Conservation (phyloP, 1,140 invertebrate genomes). For the Geopemphigus sp. region DNA sequence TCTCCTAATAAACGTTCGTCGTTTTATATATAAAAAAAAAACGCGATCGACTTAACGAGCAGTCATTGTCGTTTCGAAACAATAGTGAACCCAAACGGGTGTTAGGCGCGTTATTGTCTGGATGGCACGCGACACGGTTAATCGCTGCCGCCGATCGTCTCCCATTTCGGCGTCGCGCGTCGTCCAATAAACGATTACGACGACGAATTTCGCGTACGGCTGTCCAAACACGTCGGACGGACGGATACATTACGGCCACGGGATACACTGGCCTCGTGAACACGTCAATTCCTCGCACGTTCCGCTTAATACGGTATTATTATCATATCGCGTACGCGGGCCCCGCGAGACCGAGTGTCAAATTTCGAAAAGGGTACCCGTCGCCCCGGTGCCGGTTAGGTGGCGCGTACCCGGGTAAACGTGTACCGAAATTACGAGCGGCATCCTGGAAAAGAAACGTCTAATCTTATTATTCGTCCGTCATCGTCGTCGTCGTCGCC, state of each 20-base stretch:
- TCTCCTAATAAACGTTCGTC: neutral
- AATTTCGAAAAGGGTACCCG: neutral
- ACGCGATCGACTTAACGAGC: conserved; percentile 6
- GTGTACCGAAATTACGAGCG: neutral
- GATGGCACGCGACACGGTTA: neutral
- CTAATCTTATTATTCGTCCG: neutral
- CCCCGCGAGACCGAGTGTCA: neutral
- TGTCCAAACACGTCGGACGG: too few relatives aligned
- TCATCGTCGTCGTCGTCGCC: neutral
- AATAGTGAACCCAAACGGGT: neutral
- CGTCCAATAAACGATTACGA: too few relatives aligned
- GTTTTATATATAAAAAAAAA: neutral
- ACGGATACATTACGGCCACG: too few relatives aligned
- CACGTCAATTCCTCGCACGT: too few relatives aligned
- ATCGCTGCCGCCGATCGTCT: conserved; percentile 7
- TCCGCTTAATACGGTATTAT: neutral
- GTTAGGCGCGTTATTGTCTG: neutral
- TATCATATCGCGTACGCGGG: neutral
- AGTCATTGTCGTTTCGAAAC: conserved; percentile 2
- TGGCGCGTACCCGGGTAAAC: neutral
- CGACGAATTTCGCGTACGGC: too few relatives aligned
- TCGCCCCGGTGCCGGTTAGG: too few relatives aligned
- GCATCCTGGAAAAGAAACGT: neutral
- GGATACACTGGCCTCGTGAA: too few relatives aligned
- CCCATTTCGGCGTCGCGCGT: too few relatives aligned